Conservation (phyloP, 2,113 vertebrate species). For the Neofelis nebulosa region DNA sequence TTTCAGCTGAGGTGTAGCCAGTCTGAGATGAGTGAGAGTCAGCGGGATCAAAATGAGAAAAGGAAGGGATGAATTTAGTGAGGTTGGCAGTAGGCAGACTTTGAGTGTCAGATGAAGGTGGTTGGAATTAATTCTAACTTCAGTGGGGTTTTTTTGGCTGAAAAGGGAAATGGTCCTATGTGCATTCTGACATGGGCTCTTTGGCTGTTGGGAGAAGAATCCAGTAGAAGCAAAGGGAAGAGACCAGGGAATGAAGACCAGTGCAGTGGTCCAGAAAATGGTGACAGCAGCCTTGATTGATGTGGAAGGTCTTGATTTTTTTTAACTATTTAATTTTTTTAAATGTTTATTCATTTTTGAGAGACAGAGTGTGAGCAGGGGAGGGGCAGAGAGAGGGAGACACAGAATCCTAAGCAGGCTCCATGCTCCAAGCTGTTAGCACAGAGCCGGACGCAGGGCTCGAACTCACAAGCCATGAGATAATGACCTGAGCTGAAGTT, state of each 20-base stretch:
- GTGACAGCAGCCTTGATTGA: rapidly evolving
- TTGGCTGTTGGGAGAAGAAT: neutral
- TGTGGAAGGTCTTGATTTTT: neutral
- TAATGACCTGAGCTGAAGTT: too few relatives aligned
- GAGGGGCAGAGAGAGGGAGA: too few relatives aligned
- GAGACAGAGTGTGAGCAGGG: too few relatives aligned
- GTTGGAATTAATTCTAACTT: neutral
- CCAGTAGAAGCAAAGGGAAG: neutral
- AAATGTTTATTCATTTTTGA: too few relatives aligned
- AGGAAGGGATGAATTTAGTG: neutral
- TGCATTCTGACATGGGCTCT: neutral
- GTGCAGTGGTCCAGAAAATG: neutral
- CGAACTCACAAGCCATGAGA: too few relatives aligned
- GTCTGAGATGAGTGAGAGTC: neutral
- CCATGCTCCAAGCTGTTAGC: too few relatives aligned
- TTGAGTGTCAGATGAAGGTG: neutral
- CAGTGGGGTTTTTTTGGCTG: neutral
- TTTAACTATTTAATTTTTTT: too few relatives aligned
- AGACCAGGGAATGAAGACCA: too few relatives aligned
- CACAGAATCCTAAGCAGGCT: too few relatives aligned
- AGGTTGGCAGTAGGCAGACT: neutral
- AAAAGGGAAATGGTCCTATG: neutral
- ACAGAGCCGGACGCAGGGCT: too few relatives aligned
- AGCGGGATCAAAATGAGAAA: neutral
- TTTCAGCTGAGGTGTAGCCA: neutral